A percentile compares a stretch with the other conserved stretches of the same genome.
Evolutionary conservation across 1,140 invertebrate genomes (phyloP).

Genomic region (Cherax destructor): DNA sequence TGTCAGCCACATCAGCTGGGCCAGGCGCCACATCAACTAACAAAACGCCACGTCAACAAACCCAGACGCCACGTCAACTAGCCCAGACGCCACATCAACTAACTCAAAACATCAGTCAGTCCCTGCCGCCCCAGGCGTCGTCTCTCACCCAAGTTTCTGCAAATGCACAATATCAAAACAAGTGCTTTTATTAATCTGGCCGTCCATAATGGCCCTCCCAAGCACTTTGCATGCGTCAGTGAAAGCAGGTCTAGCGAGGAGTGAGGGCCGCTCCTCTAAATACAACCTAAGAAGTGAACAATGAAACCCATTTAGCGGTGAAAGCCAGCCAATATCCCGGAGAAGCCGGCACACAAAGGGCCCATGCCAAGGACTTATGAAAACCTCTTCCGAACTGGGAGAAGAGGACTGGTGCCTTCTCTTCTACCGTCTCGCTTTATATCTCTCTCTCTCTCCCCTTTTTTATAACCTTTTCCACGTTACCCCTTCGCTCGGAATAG

Average conservation of each 20-base stretch:
- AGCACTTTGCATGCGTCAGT: constrained; percentile 57
- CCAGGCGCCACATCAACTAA: not conserved
- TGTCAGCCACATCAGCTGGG: not conserved
- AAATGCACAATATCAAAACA: constrained; percentile 57
- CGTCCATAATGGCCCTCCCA: constrained; percentile 44
- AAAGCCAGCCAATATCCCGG: constrained; percentile 62
- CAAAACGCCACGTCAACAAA: not conserved
- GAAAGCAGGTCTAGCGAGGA: constrained; percentile 38
- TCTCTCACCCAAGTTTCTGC: constrained; percentile 33
- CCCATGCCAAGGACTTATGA: constrained; percentile 44
- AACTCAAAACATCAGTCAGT: not conserved
- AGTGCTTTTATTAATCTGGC: constrained; percentile 33
- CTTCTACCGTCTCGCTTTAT: not conserved
- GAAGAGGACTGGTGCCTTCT: not conserved
- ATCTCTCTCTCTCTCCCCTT: not conserved
- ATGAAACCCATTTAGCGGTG: constrained; percentile 66
- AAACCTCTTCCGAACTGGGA: constrained; percentile 41
- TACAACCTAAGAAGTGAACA: constrained; percentile 66
- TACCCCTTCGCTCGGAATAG: not conserved
- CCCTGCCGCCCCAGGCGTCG: not conserved
- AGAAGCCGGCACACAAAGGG: constrained; percentile 53
- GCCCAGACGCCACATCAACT: not conserved
- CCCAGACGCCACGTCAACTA: not conserved
- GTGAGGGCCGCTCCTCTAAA: constrained; percentile 45
- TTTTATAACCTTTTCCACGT: not conserved